Evolutionary conservation across 2,797 vertebrate genomes (phyloP), one percentile per base, ranked within the genome.

Genomic region (Smutsia gigantea): DNA sequence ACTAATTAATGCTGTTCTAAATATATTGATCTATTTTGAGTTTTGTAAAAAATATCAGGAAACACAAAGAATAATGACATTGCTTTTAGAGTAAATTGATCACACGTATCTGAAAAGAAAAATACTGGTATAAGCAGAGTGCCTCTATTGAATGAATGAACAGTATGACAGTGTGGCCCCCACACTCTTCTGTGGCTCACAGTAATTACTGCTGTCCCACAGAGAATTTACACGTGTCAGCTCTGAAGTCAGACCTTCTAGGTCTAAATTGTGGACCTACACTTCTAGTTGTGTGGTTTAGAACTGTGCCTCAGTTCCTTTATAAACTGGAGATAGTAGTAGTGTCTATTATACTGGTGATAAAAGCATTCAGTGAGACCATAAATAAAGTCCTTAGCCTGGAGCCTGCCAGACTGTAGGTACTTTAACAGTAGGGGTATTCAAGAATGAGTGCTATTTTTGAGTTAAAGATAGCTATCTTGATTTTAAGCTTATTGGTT

Each of bases 11-110:
- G 51, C 21, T 13, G 74, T 63, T 85, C 71, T 86, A 63, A 92
- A 69, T 59, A 46, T 21, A 72, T 29, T 74, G 42, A 46, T 74
- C 81, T 95, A 90, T 34, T 63, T 87, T 79, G 68, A 61, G 17
- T 18, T 81, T 93, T 77, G 5, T 71, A 72, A 95, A 90, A 13
- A 34, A 63, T 89, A 49, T 51, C 88, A 53, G 49, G 79, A 95
- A 69, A 29, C n/a, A 59, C 31, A 5, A 18, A 69, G 51, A 79
- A 39, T 57, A 69, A 31, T 77, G 39, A 17, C 3, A 4, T 37
- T 75, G 17, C 82, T 93, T 87, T 90, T 42, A 63, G 61, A 82
- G 37, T 81, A 68, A 94, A 29, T 59, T 74, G 51, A 49, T 78
- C 10, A 5, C 29, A 39, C 49, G 7, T 86, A 29, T 68, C 42